These are phyloP conservation scores for Strix aluco DNA, from an alignment of 2,113 vertebrate species.

Conservation along the genomic window DNA sequence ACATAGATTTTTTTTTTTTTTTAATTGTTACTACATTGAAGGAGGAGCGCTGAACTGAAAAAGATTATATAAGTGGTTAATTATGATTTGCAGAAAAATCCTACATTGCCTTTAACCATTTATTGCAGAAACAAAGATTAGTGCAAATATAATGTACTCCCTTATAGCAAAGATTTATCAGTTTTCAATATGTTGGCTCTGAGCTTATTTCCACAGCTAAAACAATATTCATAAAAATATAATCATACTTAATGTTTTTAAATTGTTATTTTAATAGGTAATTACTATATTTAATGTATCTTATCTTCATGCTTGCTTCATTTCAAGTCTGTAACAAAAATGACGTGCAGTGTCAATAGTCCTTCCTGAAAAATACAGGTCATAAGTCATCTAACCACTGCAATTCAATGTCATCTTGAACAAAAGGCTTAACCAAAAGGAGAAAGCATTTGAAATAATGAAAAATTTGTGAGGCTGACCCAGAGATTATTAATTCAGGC, in stretches of 20 bases:
- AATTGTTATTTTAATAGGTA: conserved; percentile 60
- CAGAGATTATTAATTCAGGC: conserved; percentile 44
- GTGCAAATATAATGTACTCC: background rate
- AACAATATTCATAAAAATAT: background rate
- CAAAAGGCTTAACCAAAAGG: conserved; percentile 20
- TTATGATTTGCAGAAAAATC: background rate
- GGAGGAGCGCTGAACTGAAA: background rate
- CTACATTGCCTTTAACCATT: background rate
- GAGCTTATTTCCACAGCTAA: background rate
- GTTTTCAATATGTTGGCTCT: background rate
- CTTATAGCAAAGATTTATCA: background rate
- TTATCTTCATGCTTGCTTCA: conserved; percentile 43
- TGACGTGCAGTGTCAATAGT: conserved; percentile 15
- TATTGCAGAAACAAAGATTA: background rate
- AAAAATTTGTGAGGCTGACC: background rate
- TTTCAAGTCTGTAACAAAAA: conserved; percentile 62
- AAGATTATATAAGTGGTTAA: background rate
- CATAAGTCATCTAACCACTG: background rate
- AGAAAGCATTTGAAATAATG: conserved; percentile 29
- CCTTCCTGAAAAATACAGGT: conserved; percentile 49
- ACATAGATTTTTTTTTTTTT: background rate
- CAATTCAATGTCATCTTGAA: background rate
- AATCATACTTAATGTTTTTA: conserved; percentile 46
- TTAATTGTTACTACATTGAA: background rate
- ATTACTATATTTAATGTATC: conserved; percentile 59